Conservation (phyloP, 2,797 vertebrate genomes). For the Leuciscus waleckii region DNA sequence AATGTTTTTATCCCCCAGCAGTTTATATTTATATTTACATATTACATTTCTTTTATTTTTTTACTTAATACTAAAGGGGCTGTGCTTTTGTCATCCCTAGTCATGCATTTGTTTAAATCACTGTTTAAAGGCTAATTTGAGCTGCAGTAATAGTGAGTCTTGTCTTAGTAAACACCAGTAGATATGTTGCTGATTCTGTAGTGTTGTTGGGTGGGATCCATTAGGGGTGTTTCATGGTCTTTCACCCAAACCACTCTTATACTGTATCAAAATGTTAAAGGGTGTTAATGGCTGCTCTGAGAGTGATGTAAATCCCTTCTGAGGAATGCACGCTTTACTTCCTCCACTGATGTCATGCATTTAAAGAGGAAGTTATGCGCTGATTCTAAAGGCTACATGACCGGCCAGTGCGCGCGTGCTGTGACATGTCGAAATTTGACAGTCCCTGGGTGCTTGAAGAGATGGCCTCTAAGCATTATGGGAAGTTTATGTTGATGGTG, state of each 20-base stretch:
- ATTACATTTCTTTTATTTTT: neutral
- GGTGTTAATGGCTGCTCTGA: constrained; percentile 19
- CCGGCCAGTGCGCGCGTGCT: neutral
- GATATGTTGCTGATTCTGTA: constrained; percentile 8
- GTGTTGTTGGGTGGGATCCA: constrained; percentile 22
- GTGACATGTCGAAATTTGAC: constrained; percentile 17
- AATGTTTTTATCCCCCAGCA: neutral
- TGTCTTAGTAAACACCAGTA: neutral
- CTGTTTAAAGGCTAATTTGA: neutral
- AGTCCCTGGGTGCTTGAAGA: neutral
- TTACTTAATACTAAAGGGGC: neutral
- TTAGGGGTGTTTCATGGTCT: constrained; percentile 28
- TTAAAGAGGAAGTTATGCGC: constrained; percentile 25
- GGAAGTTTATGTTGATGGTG: constrained; percentile 60
- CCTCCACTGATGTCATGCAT: constrained; percentile 36
- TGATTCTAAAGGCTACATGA: constrained; percentile 17
- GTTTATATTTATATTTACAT: neutral
- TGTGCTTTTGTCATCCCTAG: neutral
- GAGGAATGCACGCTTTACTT: constrained; percentile 39
- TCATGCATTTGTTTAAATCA: neutral
- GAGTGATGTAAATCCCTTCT: constrained; percentile 9
- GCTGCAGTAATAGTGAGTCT: neutral
- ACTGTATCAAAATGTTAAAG: constrained; percentile 25
- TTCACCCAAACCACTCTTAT: constrained; percentile 24
- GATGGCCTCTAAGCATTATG: constrained; percentile 49